Evolutionary conservation across 1,140 invertebrate genomes (phyloP).

Genomic region (Copidosoma floridanum): DNA sequence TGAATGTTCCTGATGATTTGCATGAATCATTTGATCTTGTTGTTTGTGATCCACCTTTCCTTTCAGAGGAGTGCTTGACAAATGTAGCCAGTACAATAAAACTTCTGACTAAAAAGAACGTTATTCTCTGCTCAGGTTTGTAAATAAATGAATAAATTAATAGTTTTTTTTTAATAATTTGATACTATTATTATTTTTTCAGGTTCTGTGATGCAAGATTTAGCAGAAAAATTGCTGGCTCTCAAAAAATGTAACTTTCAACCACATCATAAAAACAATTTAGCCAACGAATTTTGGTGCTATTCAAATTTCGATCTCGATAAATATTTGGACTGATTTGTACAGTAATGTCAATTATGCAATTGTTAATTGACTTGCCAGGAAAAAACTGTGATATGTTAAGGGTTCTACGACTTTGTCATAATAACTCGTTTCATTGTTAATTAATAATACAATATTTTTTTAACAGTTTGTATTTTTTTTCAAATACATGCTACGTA

Average conservation of each 20-base stretch:
- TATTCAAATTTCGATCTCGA: constrained; percentile 83
- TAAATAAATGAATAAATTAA: constrained; percentile 7
- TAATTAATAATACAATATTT: too few species aligned
- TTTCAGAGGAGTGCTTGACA: constrained; percentile 87
- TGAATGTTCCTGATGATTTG: constrained; percentile 66
- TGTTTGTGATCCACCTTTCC: constrained; percentile 90
- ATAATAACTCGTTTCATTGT: too few species aligned
- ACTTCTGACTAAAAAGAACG: constrained; percentile 73
- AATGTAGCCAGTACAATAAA: constrained; percentile 81
- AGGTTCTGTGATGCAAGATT: constrained; percentile 76
- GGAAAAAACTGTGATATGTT: too few species aligned
- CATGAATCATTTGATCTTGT: constrained; percentile 76
- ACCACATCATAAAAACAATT: constrained; percentile 82
- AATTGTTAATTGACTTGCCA: too few species aligned
- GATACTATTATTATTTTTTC: constrained; percentile 44
- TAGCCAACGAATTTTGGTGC: constrained; percentile 90
- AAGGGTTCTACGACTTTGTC: too few species aligned
- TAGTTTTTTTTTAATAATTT: neutral
- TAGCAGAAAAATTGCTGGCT: constrained; percentile 65
- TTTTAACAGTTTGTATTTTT: too few species aligned
- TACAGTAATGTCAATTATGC: too few species aligned
- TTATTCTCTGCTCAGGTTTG: constrained; percentile 87
- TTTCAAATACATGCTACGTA: too few species aligned
- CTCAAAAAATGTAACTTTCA: constrained; percentile 69
- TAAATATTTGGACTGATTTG: constrained; percentile 31